Base-by-base conservation (phyloP, 2,797 vertebrate species). In the Poeciliopsis infans region DNA sequence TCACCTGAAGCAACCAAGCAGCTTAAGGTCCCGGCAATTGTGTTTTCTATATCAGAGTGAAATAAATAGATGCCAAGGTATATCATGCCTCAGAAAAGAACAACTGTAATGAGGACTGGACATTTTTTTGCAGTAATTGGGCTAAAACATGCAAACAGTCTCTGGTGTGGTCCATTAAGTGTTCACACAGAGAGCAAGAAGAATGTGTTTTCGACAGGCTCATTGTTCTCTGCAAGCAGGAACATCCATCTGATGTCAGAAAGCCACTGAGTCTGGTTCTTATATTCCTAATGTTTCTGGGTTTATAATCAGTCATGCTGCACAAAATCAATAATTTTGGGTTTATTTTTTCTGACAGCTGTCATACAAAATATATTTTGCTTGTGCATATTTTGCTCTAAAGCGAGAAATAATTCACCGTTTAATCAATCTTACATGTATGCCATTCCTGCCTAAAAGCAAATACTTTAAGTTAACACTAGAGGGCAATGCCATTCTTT, bases 401-500 rank as follows among this genome's bases (percentile, higher is more conserved):
- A 64, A 72, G 61, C 84, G 43, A n/a, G 47, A 66, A 88, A 77
- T 83, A 45, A 68, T 83, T 76, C 74, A 78, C 78, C 49, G 55
- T 64, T 68, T 51, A 28, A 45, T 69, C 53, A 55, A 33, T 72
- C 7, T 49, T n/a, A 36, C 8, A 45, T 79, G 31, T 15, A 51
- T 79, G 80, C 78, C 18, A 75, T 25, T 51, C 4, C 45, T 41
- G 31, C 11, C n/a, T 39, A 6, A 80, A 53, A 47, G 36, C 43
- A 61, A 91, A 83, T 82, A 13, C 78, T 78, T n/a, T 3, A n/a
- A 41, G 2, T 45, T 0, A 61, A 64, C 94, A 93, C 94, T 87
- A 95, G 95, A 94, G 90, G 87, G 91, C 93, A 94, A 82, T 93
- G 78, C 85, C 84, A 75, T 47, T 82, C 87, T 82, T 51, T 77